Base-by-base conservation (phyloP, 1,140 invertebrate genomes). In the Bombus cullumanus region DNA sequence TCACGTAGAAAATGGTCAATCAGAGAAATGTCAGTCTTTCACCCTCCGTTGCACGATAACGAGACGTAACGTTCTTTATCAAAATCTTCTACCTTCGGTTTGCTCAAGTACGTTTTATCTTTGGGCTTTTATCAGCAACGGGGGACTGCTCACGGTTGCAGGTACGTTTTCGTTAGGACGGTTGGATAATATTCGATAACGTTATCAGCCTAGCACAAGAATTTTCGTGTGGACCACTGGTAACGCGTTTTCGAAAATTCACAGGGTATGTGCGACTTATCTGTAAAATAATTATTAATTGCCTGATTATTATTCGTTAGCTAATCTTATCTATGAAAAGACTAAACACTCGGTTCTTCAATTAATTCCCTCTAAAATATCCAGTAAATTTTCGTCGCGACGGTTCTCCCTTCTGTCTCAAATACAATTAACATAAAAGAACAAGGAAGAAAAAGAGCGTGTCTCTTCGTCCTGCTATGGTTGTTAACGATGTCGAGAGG, bases 121-220 rank as follows among this genome's bases (percentile, higher is more conserved):
- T 77, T 25, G 9, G 18, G 3, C 2, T 15, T 41, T 83, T 83
- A 83, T 83, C 81, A 41, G 53, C 18, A 28, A 31, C n/a, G 59
- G 31, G 69, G 37, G 31, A 2, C 18, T 53, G 12, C 22, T 37
- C 34, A 10, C 64, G 62, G 59, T n/a, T 77, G 62, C 81, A 83
- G 74, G 81, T 78, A 83, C 43, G 34, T 31, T 41, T 64, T 22
- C 64, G 10, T 18, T 28, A 25, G 43, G 3, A 34, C 13, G 47
- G 28, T 66, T 57, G 53, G 47, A 77, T 83, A 57, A 41, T 18
- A n/a, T 10, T n/a, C 34, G 73, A 83, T 77, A 83, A 28, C 62
- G 34, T 78, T 83, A 83, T 83, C 74, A 47, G 37, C 73, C 81
- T 83, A 83, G 43, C 74, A 41, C 81, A 83, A 83, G 81, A 83